phyloP scores from a whole-genome alignment of 2,797 vertebrate genomes.

The Sphenodon punctatus region DNA sequence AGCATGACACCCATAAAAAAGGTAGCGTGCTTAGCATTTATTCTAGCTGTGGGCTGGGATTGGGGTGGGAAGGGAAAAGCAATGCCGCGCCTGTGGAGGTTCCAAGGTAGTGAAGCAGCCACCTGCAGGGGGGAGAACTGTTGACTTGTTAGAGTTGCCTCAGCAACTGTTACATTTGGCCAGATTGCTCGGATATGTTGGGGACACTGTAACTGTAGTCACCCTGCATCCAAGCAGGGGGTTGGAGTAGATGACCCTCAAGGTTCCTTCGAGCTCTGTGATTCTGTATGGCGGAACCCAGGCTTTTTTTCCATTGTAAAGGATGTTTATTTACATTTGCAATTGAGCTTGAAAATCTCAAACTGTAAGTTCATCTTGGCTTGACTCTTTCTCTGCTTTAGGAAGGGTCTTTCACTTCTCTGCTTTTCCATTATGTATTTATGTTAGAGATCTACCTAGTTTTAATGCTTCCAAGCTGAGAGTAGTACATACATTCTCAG shows the following conservation, averaged over 20 bases:
- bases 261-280: too few species aligned
- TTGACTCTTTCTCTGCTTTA: conserved; percentile 30
- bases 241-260: too few species aligned
- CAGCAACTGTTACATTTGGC: too few species aligned
- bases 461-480: conserved; percentile 37
- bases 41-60: neutral
- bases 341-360: too few species aligned
- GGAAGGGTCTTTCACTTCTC: conserved; percentile 12
- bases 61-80: neutral
- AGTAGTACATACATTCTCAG: conserved; percentile 1
- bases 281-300: too few species aligned
- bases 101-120: neutral
- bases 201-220: too few species aligned
- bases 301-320: too few species aligned
- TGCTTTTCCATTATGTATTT: neutral
- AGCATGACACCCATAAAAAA: neutral
- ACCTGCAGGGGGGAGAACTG: neutral
- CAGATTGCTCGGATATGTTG: too few species aligned
- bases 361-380: conserved; percentile 16
- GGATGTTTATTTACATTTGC: too few species aligned
- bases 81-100: neutral
- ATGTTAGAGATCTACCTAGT: neutral
- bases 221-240: too few species aligned
- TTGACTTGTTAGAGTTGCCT: neutral
- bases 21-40: conserved; percentile 10